These are phyloP conservation scores for Isoperla grammatica DNA, from an alignment of 2,888 invertebrate species.

Conservation along the genomic window DNA sequence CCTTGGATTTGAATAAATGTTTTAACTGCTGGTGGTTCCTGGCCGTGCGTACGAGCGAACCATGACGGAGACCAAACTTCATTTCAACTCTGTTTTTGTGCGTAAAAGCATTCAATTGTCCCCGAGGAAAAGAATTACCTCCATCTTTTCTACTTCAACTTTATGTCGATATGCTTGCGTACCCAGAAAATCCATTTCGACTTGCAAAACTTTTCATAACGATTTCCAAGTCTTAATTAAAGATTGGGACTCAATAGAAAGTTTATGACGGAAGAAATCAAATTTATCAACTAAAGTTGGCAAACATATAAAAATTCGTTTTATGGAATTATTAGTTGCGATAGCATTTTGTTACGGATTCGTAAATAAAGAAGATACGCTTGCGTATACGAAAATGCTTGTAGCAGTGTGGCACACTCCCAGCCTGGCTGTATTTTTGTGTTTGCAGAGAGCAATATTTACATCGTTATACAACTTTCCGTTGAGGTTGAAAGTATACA, in stretches of 20 bases:
- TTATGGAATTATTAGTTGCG: constrained; percentile 12
- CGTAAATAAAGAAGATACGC: too few species aligned
- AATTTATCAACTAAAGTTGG: constrained; percentile 14
- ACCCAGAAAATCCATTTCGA: constrained; percentile 8
- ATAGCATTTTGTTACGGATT: neutral
- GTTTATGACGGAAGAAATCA: constrained; percentile 12
- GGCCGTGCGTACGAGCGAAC: neutral
- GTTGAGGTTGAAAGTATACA: too few species aligned
- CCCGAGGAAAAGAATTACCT: neutral
- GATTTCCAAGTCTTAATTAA: constrained; percentile 15
- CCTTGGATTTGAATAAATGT: constrained; percentile 7
- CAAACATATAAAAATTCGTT: constrained; percentile 8
- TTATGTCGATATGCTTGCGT: constrained; percentile 4
- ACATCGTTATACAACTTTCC: too few species aligned
- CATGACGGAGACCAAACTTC: neutral
- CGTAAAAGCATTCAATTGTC: neutral
- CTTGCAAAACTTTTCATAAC: constrained; percentile 9
- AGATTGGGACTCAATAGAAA: constrained; percentile 11
- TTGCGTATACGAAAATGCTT: too few species aligned
- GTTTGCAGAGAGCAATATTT: too few species aligned
- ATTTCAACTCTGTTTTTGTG: constrained; percentile 2
- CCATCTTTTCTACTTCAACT: neutral
- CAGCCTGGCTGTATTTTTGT: too few species aligned
- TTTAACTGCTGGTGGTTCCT: constrained; percentile 2
- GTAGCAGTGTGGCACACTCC: too few species aligned